These are phyloP conservation scores for Nyctereutes procyonoides DNA, from an alignment of 2,113 vertebrate genomes.

Conservation along the genomic window DNA sequence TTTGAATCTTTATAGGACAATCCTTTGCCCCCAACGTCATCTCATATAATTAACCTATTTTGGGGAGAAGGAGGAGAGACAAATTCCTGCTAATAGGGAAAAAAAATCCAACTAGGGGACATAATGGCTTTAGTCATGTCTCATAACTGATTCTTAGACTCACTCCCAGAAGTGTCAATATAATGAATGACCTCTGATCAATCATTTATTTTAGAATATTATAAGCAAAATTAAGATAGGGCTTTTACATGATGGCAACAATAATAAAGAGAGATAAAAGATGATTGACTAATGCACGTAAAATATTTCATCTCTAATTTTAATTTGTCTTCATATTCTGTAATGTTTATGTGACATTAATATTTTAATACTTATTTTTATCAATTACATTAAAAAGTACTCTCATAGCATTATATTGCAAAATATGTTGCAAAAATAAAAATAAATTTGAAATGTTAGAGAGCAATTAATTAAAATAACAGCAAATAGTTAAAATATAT, in stretches of 20 bases:
- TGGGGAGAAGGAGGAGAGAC: not conserved
- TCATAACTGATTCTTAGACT: not conserved
- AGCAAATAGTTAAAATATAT: not conserved
- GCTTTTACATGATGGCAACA: not conserved
- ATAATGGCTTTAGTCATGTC: not conserved
- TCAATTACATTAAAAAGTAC: not conserved
- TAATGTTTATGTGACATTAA: not conserved
- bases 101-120: not conserved
- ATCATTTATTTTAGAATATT: not conserved
- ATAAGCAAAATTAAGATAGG: not conserved
- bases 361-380: not conserved
- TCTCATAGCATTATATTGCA: not conserved
- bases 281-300: not conserved
- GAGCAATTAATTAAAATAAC: not conserved
- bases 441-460: not conserved
- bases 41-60: too few species aligned
- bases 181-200: not conserved
- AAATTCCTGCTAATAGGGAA: not conserved
- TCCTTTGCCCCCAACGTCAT: accelerated
- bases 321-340: not conserved
- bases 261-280: not conserved
- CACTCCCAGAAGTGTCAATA: not conserved
- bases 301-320: not conserved
- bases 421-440: not conserved
- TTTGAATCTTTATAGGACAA: not conserved